Conservation (phyloP, 2,797 vertebrate species). For the Myripristis jacobus region DNA sequence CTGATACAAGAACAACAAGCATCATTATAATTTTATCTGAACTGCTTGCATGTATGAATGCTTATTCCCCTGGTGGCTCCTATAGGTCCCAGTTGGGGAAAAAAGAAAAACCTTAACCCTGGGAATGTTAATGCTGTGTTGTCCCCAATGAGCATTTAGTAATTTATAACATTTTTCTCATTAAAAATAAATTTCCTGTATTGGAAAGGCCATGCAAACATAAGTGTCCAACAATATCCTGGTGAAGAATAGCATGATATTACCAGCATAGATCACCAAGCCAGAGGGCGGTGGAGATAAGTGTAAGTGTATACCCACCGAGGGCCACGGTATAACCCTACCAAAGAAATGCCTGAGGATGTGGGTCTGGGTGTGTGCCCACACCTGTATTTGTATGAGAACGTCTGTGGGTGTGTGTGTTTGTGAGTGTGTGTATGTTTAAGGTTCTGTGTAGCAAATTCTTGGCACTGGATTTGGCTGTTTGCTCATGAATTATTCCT, state of each 20-base stretch:
- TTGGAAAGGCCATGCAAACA: background rate
- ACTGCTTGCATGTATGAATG: background rate
- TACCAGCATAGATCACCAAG: background rate
- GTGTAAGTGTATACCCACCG: background rate
- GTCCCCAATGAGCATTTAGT: too few relatives aligned
- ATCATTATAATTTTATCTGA: background rate
- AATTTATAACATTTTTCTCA: background rate
- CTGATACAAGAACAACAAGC: too few relatives aligned
- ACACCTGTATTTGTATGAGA: constrained; percentile 32
- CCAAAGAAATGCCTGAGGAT: background rate
- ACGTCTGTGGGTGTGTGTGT: background rate
- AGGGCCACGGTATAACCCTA: background rate
- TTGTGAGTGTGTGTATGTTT: constrained; percentile 8
- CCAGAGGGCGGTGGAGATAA: background rate
- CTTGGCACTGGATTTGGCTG: constrained; percentile 14
- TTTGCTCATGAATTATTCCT: constrained; percentile 31
- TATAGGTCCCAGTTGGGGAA: too few relatives aligned
- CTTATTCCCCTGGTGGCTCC: background rate
- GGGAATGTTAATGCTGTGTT: too few relatives aligned
- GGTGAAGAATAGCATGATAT: background rate
- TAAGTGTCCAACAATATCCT: background rate
- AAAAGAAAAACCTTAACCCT: too few relatives aligned
- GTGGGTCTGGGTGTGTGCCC: constrained; percentile 15
- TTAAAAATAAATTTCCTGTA: background rate
- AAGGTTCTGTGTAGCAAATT: background rate